Percentiles rank a stretch among this genome's conserved stretches.
phyloP scores from a whole-genome alignment of 2,113 vertebrate species.

The Glaucomys volans region DNA sequence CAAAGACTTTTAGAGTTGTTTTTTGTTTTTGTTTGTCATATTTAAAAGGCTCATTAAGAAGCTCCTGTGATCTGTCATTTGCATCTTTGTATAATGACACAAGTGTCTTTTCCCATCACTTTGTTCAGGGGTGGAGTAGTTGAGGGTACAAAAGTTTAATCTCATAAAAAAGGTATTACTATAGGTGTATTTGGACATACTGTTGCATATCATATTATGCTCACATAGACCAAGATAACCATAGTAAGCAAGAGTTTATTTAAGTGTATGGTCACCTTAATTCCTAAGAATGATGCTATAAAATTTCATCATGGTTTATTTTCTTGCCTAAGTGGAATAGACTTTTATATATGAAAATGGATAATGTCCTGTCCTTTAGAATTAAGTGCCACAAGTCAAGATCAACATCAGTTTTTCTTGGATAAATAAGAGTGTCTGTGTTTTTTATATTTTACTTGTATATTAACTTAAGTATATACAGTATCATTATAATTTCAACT shows the following conservation, averaged over 20 bases:
- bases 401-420: neutral
- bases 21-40: neutral
- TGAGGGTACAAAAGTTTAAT: neutral
- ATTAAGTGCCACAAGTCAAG: neutral
- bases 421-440: neutral
- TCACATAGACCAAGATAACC: neutral
- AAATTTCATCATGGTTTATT: constrained; percentile 34
- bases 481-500: neutral
- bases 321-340: neutral
- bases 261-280: neutral
- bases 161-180: neutral
- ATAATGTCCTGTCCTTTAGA: neutral
- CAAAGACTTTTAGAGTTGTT: neutral
- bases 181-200: neutral
- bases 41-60: neutral
- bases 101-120: neutral
- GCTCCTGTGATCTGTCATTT: neutral
- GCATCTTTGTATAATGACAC: neutral
- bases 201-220: neutral
- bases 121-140: neutral
- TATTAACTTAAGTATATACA: neutral
- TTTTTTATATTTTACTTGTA: neutral
- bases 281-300: neutral
- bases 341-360: constrained; percentile 30
- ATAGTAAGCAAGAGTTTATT: neutral